Conservation (phyloP, 2,888 invertebrate species). For the Stramonita haemastoma region DNA sequence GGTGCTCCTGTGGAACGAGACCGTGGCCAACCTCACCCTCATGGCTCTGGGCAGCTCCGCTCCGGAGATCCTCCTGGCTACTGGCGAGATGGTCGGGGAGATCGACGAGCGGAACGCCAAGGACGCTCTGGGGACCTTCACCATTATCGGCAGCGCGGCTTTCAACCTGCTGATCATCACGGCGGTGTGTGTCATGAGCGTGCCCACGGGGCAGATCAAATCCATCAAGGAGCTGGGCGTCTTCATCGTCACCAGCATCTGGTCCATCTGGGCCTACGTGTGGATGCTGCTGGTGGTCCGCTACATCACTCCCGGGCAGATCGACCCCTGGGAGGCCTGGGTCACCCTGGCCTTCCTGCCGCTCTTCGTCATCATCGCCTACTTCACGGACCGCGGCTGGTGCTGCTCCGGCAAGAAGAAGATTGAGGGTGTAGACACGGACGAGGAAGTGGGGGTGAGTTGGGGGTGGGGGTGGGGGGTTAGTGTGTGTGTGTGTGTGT, state of each 20-base stretch:
- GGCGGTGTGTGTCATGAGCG: constrained; percentile 71
- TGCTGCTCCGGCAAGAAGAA: constrained; percentile 63
- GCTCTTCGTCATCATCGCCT: constrained; percentile 71
- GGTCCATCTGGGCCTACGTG: constrained; percentile 74
- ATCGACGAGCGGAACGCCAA: constrained; percentile 52
- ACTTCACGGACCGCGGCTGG: constrained; percentile 72
- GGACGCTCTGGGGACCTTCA: constrained; percentile 73
- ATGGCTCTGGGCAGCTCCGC: constrained; percentile 76
- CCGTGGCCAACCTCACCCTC: constrained; percentile 75
- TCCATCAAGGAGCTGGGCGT: constrained; percentile 71
- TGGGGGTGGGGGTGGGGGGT: neutral
- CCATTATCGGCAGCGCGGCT: constrained; percentile 76
- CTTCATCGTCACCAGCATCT: constrained; percentile 70
- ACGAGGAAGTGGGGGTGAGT: constrained; percentile 34
- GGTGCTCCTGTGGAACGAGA: constrained; percentile 75
- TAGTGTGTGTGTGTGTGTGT: constrained; percentile 14
- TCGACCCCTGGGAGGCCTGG: constrained; percentile 74
- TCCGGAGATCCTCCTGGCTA: constrained; percentile 74
- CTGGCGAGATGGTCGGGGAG: constrained; percentile 60
- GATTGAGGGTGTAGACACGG: constrained; percentile 54
- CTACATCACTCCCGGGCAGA: constrained; percentile 65
- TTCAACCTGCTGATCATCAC: constrained; percentile 76
- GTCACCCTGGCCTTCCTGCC: constrained; percentile 72
- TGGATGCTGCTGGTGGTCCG: constrained; percentile 74
- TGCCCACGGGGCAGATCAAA: constrained; percentile 64